These are phyloP conservation scores for Phoebastria nigripes DNA, from an alignment of 2,797 vertebrate species.

Conservation along the genomic window DNA sequence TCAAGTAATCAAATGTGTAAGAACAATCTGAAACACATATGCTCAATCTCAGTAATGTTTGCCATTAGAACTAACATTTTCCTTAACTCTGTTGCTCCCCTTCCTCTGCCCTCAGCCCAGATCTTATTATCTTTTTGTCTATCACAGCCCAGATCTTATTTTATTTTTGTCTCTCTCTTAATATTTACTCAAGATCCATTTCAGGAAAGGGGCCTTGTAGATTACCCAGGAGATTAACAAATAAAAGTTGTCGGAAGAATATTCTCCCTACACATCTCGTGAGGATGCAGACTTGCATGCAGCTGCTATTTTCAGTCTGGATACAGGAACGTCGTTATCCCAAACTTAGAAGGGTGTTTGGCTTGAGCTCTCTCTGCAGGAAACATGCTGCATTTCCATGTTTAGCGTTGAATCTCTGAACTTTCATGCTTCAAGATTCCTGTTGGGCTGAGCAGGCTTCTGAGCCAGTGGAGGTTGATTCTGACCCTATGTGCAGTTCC, in stretches of 20 bases:
- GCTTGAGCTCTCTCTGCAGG: not conserved
- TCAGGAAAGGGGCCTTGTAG: not conserved
- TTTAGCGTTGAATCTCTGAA: not conserved
- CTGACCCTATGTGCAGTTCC: not conserved
- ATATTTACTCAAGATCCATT: not conserved
- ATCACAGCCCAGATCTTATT: not conserved
- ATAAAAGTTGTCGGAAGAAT: not conserved
- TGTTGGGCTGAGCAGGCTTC: not conserved
- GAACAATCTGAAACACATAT: not conserved
- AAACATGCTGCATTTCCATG: not conserved
- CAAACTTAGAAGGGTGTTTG: not conserved
- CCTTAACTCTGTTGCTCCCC: not conserved
- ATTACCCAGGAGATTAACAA: not conserved
- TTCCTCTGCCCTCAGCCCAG: not conserved
- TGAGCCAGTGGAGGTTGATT: not conserved
- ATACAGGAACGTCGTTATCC: not conserved
- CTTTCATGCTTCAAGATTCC: not conserved
- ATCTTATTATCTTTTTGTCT: not conserved
- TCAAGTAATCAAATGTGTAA: conserved; percentile 21
- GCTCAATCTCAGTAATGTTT: not conserved
- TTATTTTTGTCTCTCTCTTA: not conserved
- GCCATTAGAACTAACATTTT: not conserved
- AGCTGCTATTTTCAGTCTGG: not conserved
- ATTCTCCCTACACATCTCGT: not conserved
- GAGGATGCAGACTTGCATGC: not conserved